phyloP scores from a whole-genome alignment of 2,113 vertebrate genomes.

The Erythrocercus mccallii region DNA sequence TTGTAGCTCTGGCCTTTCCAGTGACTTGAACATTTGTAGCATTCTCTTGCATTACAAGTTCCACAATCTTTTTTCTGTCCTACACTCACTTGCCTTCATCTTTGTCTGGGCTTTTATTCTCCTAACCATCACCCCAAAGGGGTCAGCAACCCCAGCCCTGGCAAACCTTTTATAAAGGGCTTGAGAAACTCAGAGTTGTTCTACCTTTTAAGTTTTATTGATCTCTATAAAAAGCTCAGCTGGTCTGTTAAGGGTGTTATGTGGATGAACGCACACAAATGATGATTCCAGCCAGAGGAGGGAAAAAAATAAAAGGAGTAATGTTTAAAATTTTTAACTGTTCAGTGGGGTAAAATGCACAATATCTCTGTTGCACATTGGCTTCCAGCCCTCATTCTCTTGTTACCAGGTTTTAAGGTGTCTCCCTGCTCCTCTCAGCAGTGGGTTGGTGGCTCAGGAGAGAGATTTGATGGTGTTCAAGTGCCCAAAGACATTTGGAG shows the following conservation, averaged over 20 bases:
- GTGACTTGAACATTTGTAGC: neutral
- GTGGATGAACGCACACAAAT: neutral
- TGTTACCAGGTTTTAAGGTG: accelerated
- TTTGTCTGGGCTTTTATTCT: neutral
- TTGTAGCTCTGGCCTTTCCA: constrained; percentile 15
- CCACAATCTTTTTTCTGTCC: neutral
- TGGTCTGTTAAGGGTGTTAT: neutral
- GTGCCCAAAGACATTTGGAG: neutral
- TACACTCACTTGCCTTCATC: neutral
- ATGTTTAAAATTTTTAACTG: neutral
- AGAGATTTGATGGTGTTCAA: neutral
- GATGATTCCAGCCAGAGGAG: neutral
- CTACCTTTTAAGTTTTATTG: constrained; percentile 29
- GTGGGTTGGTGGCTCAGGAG: neutral
- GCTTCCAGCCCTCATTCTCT: neutral
- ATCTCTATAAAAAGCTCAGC: constrained; percentile 14
- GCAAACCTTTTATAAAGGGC: constrained; percentile 1
- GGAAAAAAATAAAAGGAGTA: neutral
- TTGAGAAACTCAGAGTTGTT: constrained; percentile 14
- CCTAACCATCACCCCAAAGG: neutral
- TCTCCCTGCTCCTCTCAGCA: neutral
- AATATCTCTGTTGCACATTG: neutral
- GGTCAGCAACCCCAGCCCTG: neutral
- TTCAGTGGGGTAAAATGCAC: neutral
- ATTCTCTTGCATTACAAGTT: neutral